Conservation (phyloP, 2,888 invertebrate genomes). For the Ophraella communa region DNA sequence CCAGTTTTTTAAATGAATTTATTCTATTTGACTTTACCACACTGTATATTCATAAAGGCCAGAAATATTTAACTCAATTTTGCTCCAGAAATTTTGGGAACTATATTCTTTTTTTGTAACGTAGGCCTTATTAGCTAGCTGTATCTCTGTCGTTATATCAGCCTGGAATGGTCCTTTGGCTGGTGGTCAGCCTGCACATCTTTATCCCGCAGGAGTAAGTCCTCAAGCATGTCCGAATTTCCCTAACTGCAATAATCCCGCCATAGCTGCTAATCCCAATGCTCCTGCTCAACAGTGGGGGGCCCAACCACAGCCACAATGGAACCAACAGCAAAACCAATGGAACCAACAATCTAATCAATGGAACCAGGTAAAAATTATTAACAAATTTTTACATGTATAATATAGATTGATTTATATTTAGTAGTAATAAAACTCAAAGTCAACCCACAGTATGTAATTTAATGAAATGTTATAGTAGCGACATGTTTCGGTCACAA, state of each 20-base stretch:
- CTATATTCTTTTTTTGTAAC: background rate
- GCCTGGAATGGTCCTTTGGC: constrained; percentile 58
- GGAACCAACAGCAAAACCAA: constrained; percentile 20
- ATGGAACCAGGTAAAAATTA: constrained; percentile 30
- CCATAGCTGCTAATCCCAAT: constrained; percentile 54
- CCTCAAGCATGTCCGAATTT: constrained; percentile 59
- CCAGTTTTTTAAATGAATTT: no score
- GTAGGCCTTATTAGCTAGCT: constrained; percentile 55
- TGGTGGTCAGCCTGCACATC: constrained; percentile 57
- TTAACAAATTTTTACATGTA: no score
- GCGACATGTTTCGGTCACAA: no score
- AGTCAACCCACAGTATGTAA: no score
- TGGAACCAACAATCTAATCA: constrained; percentile 2
- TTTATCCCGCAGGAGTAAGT: constrained; percentile 58
- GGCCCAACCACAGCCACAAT: constrained; percentile 35
- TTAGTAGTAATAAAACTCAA: no score
- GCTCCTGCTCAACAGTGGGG: constrained; percentile 44
- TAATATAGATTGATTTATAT: no score
- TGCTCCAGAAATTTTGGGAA: no score
- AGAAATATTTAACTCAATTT: no score
- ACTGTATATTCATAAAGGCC: no score
- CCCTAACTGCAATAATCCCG: constrained; percentile 58
- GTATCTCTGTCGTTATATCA: constrained; percentile 50
- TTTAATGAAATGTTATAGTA: no score
- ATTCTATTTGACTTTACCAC: no score